Evolutionary conservation across 2,888 invertebrate species (phyloP), one percentile per base, ranked within the genome.

Genomic region (Hydropsyche betteni): DNA sequence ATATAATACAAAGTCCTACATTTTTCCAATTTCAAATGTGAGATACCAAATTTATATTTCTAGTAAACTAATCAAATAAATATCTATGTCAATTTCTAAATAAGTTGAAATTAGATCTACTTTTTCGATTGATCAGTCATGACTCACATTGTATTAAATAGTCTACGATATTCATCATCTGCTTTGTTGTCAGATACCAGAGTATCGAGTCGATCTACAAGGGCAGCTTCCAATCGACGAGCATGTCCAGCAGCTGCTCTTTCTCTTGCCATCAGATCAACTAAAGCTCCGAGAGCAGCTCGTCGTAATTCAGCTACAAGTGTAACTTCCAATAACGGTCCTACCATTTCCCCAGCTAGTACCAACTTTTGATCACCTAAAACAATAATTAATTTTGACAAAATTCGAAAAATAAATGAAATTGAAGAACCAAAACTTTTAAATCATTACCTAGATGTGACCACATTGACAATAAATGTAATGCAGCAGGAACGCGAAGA

Each of bases 231-330:
- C 0, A 98, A 96, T 82, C 95, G 90, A 76, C 94, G 91, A 80
- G 97, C 97, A 80, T 95, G 94, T 0, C 96, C 96, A 0, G 94
- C 90, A 1, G 92, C 91, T 6, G 88, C 87, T 77, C 94, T 92
- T 82, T 98, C 97, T 81, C 95, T 95, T 80, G 97, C 95, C 94
- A 98, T 97, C 90, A 98, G 94, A 81, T 97, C 96, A 81, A 96
- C 97, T 81, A 98, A 94, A 64, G 98, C 96, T 6, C 96, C 95
- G 10, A 98, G 85, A 0, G 97, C 97, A 0, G 96, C 95, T 80
- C 95, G 93, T 0, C 98, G 89, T 6, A 98, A 90, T 82, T 96
- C 95, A 0, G 94, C 94, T 5, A 98, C 96, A 50, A 98, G 87
- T 0, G 97, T 97, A 4, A 98, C 96, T 85, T 97, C 96, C 58